phyloP scores from a whole-genome alignment of 2,113 vertebrate genomes.

The Zonotrichia leucophrys region DNA sequence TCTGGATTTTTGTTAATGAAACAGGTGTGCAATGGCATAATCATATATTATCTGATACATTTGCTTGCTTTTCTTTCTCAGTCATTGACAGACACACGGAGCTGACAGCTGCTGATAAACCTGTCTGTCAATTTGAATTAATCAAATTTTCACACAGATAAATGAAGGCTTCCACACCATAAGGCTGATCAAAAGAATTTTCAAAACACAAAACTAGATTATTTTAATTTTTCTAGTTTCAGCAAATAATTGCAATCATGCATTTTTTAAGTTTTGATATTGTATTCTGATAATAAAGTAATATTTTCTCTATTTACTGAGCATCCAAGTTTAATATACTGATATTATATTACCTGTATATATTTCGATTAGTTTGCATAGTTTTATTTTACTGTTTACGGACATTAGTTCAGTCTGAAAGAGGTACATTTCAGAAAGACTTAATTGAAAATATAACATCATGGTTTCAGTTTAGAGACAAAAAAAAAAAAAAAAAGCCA shows the following conservation, averaged over 20 bases:
- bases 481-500: not conserved
- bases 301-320: not conserved
- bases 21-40: not conserved
- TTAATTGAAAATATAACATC: not conserved
- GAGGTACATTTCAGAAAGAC: not conserved
- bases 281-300: not conserved
- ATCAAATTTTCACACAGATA: not conserved
- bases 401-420: not conserved
- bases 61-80: not conserved
- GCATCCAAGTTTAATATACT: not conserved
- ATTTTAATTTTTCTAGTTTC: not conserved
- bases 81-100: not conserved
- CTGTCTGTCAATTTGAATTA: not conserved
- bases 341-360: not conserved
- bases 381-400: not conserved
- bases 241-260: not conserved
- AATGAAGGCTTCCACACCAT: not conserved
- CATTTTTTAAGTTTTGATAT: not conserved
- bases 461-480: not conserved
- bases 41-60: not conserved
- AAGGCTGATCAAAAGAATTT: not conserved
- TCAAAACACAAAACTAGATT: not conserved
- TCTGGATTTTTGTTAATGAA: not conserved
- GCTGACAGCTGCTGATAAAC: not conserved
- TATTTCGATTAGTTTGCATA: not conserved